phyloP scores from a whole-genome alignment of 2,113 vertebrate genomes.

The Hippocampus barbouri region DNA sequence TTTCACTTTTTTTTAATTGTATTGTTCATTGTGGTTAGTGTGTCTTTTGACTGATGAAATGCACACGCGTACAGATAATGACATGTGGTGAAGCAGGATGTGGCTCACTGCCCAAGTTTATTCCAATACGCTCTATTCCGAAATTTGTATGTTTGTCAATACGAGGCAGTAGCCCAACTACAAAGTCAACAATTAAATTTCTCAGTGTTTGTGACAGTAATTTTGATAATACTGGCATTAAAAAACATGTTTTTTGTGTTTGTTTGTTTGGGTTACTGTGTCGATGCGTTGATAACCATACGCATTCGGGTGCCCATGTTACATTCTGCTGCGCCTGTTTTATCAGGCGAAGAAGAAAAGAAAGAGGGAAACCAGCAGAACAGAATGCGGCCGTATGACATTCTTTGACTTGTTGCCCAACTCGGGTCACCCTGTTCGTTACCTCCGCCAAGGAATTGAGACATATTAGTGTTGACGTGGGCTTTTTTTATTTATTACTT shows the following conservation, averaged over 20 bases:
- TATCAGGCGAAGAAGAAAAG: not conserved
- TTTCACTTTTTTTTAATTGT: not conserved
- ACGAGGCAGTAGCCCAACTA: not conserved
- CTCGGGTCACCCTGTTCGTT: not conserved
- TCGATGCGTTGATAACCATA: not conserved
- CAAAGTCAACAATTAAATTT: not conserved
- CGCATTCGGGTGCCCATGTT: not conserved
- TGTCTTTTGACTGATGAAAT: not conserved
- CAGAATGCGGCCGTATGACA: constrained; percentile 4
- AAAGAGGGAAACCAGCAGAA: not conserved
- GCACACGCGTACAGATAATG: not conserved
- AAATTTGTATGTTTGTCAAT: not conserved
- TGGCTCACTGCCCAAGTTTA: not conserved
- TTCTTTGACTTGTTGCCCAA: constrained; percentile 4
- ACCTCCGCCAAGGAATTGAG: not conserved
- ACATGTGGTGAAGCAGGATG: not conserved
- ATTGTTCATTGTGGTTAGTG: not conserved
- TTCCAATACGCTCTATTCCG: not conserved
- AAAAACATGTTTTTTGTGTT: not conserved
- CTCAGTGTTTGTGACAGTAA: not conserved
- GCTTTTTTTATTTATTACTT: not conserved
- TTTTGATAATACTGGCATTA: not conserved
- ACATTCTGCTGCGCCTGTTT: not conserved
- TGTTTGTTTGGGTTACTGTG: not conserved
- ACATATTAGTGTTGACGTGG: not conserved